Base-by-base conservation (phyloP, 2,888 invertebrate genomes). In the Epinotia brunnichana region DNA sequence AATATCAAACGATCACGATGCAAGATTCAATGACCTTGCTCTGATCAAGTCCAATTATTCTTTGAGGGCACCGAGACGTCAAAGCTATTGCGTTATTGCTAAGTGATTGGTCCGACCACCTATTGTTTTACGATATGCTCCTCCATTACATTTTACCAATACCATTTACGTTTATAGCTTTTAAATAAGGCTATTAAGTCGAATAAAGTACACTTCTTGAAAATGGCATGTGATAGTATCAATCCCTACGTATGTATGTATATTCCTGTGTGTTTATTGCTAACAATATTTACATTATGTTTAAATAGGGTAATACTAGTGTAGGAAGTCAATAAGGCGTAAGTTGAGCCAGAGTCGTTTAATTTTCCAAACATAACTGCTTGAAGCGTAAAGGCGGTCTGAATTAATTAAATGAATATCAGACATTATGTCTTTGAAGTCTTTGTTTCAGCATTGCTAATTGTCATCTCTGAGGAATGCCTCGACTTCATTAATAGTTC, bases 61-160 rank as follows among this genome's bases (percentile, higher is more conserved):
- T 57, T 64, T 66, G 24, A 63, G 19, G 48, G 66, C 70, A 53
- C 59, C n/a, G 21, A 60, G 41, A 66, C 59, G 59, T 71, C 66
- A 59, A 71, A 60, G 59, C 59, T 10, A 39, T 60, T 41, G 24
- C 24, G 70, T 66, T 71, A 71, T 71, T 71, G 59, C 70, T 66
- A 60, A 71, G 70, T 64, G 70, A 71, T 66, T 71, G 64, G 70
- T 29, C 24, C 10, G 53, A 66, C 70, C 70, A 24, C 70, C 70
- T 66, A 60, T 66, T 71, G 70, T 71, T 71, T 66, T 66, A 71
- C 70, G 70, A 64, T 51, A 39, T 21, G 57, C 48, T 60, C 41
- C 24, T 70, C 44, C 57, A 70, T 70, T 70, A 70, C 51, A 39
- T 63, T 57, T 10, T 60, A 69, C 69, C 41, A 15, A 51, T 64